A percentile compares a stretch with the other conserved stretches of the same genome.
Conservation (phyloP, 92 coral and sea anemone genomes). For the Hydrozoanthus gracilis region DNA sequence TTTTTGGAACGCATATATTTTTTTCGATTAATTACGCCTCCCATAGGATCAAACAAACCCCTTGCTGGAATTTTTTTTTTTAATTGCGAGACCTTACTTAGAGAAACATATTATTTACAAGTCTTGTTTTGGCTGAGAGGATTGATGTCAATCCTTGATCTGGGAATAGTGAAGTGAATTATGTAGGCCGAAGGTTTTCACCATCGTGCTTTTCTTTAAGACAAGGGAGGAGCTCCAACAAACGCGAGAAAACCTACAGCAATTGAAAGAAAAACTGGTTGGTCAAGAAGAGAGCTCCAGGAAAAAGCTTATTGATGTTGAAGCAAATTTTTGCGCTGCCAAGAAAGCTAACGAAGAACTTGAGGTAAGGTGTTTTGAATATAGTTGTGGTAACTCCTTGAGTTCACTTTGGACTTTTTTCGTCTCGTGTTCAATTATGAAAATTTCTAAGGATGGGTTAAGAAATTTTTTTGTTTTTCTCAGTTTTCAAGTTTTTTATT, state of each 20-base stretch:
- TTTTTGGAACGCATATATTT: too few relatives aligned
- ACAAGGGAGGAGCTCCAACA: constrained; percentile 92
- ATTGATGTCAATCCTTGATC: too few relatives aligned
- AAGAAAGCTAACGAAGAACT: constrained; percentile 86
- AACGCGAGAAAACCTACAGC: constrained; percentile 90
- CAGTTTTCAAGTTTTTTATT: too few relatives aligned
- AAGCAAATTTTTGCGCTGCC: constrained; percentile 84
- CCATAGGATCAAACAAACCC: too few relatives aligned
- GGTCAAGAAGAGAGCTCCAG: constrained; percentile 88
- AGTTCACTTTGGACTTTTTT: neutral
- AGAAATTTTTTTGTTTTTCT: too few relatives aligned
- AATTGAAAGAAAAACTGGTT: constrained; percentile 85
- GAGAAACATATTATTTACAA: too few relatives aligned
- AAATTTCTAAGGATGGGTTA: neutral
- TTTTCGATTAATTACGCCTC: too few relatives aligned
- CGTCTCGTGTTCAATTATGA: neutral
- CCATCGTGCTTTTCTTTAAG: constrained; percentile 29
- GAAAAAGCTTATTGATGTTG: constrained; percentile 83
- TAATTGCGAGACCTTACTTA: too few relatives aligned
- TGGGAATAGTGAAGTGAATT: too few relatives aligned
- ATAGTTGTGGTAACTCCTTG: neutral
- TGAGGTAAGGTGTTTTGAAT: constrained; percentile 65
- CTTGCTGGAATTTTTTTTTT: too few relatives aligned
- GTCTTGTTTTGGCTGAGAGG: too few relatives aligned
- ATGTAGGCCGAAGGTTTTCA: too few relatives aligned